Conservation (phyloP, 2,888 invertebrate species). For the Patella caerulea region DNA sequence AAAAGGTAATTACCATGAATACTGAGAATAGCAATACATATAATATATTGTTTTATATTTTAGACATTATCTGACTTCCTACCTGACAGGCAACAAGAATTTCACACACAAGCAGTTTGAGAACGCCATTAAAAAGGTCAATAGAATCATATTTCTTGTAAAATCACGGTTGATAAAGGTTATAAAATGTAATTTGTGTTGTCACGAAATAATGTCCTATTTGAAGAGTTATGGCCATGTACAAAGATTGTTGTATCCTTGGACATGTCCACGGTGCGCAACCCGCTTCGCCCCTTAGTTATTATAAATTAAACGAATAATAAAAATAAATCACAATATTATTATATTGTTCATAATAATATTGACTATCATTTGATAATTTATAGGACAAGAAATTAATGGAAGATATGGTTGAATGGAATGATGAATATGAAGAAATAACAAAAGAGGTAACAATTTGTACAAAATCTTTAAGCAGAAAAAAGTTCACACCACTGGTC, state of each 20-base stretch:
- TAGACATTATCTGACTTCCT: conserved; percentile 22
- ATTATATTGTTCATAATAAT: not conserved
- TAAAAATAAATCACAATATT: not conserved
- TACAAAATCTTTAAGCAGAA: no score
- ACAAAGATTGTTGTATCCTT: no score
- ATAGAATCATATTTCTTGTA: no score
- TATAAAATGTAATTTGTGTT: no score
- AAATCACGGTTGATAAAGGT: no score
- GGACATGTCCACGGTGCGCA: no score
- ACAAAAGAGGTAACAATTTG: conserved; percentile 12
- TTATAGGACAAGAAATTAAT: conserved; percentile 17
- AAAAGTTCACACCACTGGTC: no score
- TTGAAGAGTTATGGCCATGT: no score
- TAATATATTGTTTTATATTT: conserved; percentile 1
- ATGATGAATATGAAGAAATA: conserved; percentile 21
- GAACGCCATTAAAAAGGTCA: conserved; percentile 15
- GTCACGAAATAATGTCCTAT: no score
- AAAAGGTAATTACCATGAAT: no score
- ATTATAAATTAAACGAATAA: no score
- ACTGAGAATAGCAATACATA: not conserved
- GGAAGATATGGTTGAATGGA: conserved; percentile 16
- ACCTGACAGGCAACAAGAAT: not conserved
- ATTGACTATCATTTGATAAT: not conserved
- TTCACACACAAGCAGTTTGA: conserved; percentile 8
- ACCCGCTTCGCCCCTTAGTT: no score